These are phyloP conservation scores for Gonatopus flavifemur DNA, from an alignment of 1,140 invertebrate genomes.

Conservation along the genomic window DNA sequence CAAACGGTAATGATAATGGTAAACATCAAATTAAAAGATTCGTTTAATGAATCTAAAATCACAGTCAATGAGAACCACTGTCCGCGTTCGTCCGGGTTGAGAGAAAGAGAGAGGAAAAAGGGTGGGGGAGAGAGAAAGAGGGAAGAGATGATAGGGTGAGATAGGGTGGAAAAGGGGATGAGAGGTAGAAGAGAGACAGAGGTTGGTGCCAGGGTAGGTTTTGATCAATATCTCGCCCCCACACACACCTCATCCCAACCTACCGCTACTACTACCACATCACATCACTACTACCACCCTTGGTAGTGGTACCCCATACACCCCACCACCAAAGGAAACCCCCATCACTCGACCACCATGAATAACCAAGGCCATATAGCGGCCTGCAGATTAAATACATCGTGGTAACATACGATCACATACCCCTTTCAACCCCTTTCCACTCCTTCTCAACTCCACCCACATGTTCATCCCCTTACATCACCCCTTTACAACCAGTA, in stretches of 20 bases:
- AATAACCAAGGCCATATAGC: conserved; percentile 55
- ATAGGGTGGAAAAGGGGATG: conserved; percentile 21
- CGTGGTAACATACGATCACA: conserved; percentile 40
- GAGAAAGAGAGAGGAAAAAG: conserved; percentile 23
- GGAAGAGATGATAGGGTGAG: conserved; percentile 15
- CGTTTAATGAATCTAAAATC: too few species aligned
- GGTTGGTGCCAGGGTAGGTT: conserved; percentile 58
- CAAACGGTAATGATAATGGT: too few species aligned
- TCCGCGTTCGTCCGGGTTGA: conserved; percentile 28
- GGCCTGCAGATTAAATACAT: conserved; percentile 50
- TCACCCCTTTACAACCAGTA: conserved; percentile 10
- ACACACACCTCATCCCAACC: too few species aligned
- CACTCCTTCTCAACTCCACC: not conserved
- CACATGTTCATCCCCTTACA: not conserved
- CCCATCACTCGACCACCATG: conserved; percentile 52
- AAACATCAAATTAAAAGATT: too few species aligned
- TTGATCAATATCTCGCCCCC: conserved; percentile 59
- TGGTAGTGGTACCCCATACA: conserved; percentile 50
- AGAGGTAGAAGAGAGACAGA: conserved; percentile 23
- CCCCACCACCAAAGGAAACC: conserved; percentile 39
- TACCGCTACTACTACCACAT: too few species aligned
- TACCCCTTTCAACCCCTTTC: conserved; percentile 8
- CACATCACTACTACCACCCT: conserved; percentile 36
- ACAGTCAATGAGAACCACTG: conserved; percentile 28
- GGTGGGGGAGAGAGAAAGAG: conserved; percentile 24